These are phyloP conservation scores for Psittacula cyanocephala DNA, from an alignment of 2,113 vertebrate genomes.

Conservation along the genomic window DNA sequence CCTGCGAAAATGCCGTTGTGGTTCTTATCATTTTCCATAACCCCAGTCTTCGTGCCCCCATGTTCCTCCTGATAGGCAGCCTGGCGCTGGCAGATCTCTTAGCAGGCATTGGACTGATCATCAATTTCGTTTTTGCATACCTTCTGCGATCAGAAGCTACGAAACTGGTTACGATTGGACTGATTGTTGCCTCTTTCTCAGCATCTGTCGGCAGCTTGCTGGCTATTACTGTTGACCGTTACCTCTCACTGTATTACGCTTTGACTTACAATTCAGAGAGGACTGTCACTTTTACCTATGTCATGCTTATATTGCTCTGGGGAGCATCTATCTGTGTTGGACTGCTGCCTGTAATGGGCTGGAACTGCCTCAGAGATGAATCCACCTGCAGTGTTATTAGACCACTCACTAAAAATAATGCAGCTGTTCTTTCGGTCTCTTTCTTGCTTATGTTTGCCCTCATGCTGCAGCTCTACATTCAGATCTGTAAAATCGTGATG, in stretches of 20 bases:
- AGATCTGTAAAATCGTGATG: slow-evolving; percentile 98
- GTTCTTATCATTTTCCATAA: slow-evolving; percentile 98
- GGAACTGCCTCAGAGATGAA: slow-evolving; percentile 95
- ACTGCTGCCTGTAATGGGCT: slow-evolving; percentile 91
- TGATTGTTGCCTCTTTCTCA: slow-evolving; percentile 97
- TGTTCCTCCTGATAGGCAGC: slow-evolving; percentile 98
- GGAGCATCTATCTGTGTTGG: slow-evolving; percentile 91
- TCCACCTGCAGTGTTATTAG: slow-evolving; percentile 94
- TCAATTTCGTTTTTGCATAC: slow-evolving; percentile 96
- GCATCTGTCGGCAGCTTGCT: slow-evolving; percentile 97
- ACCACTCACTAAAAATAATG: slow-evolving; percentile 96
- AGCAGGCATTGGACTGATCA: slow-evolving; percentile 91
- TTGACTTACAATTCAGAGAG: slow-evolving; percentile 97
- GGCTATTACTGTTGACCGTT: slow-evolving; percentile 98
- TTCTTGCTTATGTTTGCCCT: slow-evolving; percentile 97
- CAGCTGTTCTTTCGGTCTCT: slow-evolving; percentile 91
- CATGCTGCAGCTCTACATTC: slow-evolving; percentile 97
- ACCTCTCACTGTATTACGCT: slow-evolving; percentile 97
- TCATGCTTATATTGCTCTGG: slow-evolving; percentile 95
- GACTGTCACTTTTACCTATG: slow-evolving; percentile 95
- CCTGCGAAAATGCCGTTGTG: slow-evolving; percentile 96
- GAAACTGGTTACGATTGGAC: slow-evolving; percentile 90
- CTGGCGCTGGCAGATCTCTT: slow-evolving; percentile 95
- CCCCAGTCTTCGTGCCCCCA: slow-evolving; percentile 91
- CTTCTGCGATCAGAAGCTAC: slow-evolving; percentile 93